Percentiles rank a stretch among this genome's conserved stretches.
phyloP scores from a whole-genome alignment of 2,888 invertebrate genomes.

The Parnassius glacialis region DNA sequence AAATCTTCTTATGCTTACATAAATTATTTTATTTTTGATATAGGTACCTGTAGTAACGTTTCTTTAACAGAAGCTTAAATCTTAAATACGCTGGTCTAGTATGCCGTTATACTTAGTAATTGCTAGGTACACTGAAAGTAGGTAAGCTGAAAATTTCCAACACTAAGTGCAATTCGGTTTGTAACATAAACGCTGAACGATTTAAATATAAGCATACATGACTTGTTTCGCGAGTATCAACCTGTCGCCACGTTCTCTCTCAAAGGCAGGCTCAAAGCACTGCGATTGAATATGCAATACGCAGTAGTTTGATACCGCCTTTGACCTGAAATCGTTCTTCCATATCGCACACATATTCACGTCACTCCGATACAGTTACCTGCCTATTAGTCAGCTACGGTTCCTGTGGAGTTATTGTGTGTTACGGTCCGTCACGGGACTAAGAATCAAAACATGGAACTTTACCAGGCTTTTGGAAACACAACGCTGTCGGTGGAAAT shows the following conservation, averaged over 20 bases:
- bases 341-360: constrained; percentile 20
- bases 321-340: constrained; percentile 28
- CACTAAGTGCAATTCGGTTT: background rate
- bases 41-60: too few species aligned
- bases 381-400: background rate
- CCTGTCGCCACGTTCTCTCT: constrained; percentile 5
- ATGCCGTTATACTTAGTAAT: too few species aligned
- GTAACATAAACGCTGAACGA: background rate
- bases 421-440: background rate
- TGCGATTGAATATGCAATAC: constrained; percentile 24
- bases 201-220: constrained; percentile 2
- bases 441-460: background rate
- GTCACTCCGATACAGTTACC: constrained; percentile 7
- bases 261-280: constrained; percentile 9
- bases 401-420: constrained; percentile 1
- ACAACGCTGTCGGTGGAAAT: background rate
- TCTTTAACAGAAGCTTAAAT: too few species aligned
- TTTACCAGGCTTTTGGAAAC: background rate
- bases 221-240: constrained; percentile 5
- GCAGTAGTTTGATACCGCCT: constrained; percentile 23
- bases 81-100: too few species aligned
- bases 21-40: too few species aligned
- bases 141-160: background rate
- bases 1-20: too few species aligned
- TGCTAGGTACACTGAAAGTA: too few species aligned